These are phyloP conservation scores for Drosophila nr. perissopoda DNA, from an alignment of 2,888 invertebrate genomes.

Conservation along the genomic window DNA sequence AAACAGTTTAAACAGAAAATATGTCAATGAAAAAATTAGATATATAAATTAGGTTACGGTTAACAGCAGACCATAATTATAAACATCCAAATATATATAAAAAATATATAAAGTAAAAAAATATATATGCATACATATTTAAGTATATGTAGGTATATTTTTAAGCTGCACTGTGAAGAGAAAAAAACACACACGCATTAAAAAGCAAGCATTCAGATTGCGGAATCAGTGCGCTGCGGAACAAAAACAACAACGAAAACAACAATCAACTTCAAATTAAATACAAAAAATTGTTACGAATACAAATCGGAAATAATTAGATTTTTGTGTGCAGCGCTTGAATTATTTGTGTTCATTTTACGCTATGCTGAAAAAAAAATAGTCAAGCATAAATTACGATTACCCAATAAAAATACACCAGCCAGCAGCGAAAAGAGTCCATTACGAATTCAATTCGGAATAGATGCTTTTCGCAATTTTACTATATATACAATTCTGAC, in stretches of 20 bases:
- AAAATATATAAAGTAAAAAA: neutral
- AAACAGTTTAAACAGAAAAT: slow-evolving; percentile 44
- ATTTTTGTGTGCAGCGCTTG: slow-evolving; percentile 7
- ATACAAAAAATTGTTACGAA: slow-evolving; percentile 41
- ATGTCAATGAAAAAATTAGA: slow-evolving; percentile 55
- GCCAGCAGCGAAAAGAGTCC: slow-evolving; percentile 17
- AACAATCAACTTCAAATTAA: slow-evolving; percentile 32
- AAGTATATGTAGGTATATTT: neutral
- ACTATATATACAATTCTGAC: neutral
- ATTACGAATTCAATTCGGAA: neutral
- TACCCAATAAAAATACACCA: slow-evolving; percentile 15
- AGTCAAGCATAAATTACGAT: slow-evolving; percentile 17
- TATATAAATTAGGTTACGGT: slow-evolving; percentile 62
- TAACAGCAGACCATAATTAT: slow-evolving; percentile 17
- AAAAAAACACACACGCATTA: slow-evolving; percentile 3
- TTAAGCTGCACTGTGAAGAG: neutral
- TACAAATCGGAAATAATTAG: slow-evolving; percentile 52
- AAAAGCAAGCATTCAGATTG: slow-evolving; percentile 38
- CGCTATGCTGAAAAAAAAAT: neutral
- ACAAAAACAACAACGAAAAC: slow-evolving; percentile 15
- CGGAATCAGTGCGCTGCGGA: slow-evolving; percentile 52
- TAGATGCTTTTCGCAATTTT: neutral
- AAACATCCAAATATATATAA: neutral
- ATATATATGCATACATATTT: slow-evolving; percentile 2
- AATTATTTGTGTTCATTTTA: neutral